A percentile compares a stretch with the other conserved stretches of the same genome.
These are phyloP conservation scores for Zaprionus obscuricornis DNA, from an alignment of 2,888 invertebrate species.

Conservation along the genomic window DNA sequence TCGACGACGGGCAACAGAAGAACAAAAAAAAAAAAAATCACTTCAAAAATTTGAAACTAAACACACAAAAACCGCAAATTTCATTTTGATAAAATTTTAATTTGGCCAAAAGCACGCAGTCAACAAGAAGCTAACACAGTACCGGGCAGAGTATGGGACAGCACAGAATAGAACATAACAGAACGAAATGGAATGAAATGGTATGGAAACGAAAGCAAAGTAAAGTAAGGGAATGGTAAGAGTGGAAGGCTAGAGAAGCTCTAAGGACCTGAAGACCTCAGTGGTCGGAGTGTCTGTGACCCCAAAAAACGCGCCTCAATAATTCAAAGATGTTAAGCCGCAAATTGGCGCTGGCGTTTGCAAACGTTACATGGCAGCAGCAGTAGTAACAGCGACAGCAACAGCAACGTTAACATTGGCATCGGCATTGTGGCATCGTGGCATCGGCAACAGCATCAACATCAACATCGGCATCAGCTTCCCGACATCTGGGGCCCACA, in stretches of 20 bases:
- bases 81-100: slow-evolving; percentile 79
- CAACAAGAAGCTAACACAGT: slow-evolving; percentile 3
- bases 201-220: too few relatives aligned
- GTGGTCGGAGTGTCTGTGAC: slow-evolving; percentile 39
- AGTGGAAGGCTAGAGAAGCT: slow-evolving; percentile 4
- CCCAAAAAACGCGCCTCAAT: slow-evolving; percentile 70
- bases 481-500: slow-evolving; percentile 64
- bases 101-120: slow-evolving; percentile 63
- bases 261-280: slow-evolving; percentile 6
- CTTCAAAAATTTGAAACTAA: slow-evolving; percentile 75
- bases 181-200: neutral
- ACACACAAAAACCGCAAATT: slow-evolving; percentile 77
- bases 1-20: slow-evolving; percentile 18
- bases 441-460: slow-evolving; percentile 23
- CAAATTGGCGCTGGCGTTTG: slow-evolving; percentile 72
- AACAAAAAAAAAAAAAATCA: too few relatives aligned
- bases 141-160: slow-evolving; percentile 2
- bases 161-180: neutral
- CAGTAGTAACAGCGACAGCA: neutral
- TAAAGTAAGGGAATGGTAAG: too few relatives aligned
- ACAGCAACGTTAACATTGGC: slow-evolving; percentile 19
- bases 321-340: slow-evolving; percentile 79
- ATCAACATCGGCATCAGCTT: slow-evolving; percentile 14
- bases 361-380: neutral
- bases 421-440: slow-evolving; percentile 7